Conservation (phyloP, 2,888 invertebrate species). For the Pristionchus exspectatus region DNA sequence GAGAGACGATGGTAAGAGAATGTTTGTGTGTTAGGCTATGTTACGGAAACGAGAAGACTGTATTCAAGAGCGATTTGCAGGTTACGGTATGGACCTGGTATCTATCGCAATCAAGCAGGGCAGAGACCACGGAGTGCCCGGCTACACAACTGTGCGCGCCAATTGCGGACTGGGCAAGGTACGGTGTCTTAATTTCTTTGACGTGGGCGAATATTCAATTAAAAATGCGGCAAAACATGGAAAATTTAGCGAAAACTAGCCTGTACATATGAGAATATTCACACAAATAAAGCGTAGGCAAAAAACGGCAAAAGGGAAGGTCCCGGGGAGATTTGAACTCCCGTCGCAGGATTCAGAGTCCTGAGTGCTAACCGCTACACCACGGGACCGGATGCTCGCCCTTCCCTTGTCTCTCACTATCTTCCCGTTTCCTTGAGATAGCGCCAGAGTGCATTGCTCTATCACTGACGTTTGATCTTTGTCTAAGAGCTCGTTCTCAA, state of each 20-base stretch:
- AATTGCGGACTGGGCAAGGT: constrained; percentile 76
- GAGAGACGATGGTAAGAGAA: background rate
- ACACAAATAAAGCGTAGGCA: background rate
- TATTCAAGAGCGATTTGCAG: constrained; percentile 53
- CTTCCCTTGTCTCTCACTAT: background rate
- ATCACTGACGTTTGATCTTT: background rate
- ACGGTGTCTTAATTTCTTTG: background rate
- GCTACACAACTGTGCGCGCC: constrained; percentile 72
- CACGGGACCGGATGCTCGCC: constrained; percentile 56
- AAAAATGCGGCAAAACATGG: background rate
- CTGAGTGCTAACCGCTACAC: constrained; percentile 67
- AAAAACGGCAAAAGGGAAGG: constrained; percentile 54
- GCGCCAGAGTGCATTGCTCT: background rate
- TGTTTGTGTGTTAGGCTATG: too few species aligned
- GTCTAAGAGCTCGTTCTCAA: background rate
- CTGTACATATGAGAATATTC: background rate
- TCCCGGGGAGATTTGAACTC: constrained; percentile 65
- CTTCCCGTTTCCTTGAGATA: background rate
- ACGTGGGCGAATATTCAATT: background rate
- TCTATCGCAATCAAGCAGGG: constrained; percentile 77
- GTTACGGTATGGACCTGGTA: constrained; percentile 75
- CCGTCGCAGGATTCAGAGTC: constrained; percentile 66
- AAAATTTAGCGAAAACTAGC: background rate
- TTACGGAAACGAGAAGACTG: too few species aligned
- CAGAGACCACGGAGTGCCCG: constrained; percentile 78